These are phyloP conservation scores for Drosophila siamana DNA, from an alignment of 2,888 invertebrate species.

Conservation along the genomic window DNA sequence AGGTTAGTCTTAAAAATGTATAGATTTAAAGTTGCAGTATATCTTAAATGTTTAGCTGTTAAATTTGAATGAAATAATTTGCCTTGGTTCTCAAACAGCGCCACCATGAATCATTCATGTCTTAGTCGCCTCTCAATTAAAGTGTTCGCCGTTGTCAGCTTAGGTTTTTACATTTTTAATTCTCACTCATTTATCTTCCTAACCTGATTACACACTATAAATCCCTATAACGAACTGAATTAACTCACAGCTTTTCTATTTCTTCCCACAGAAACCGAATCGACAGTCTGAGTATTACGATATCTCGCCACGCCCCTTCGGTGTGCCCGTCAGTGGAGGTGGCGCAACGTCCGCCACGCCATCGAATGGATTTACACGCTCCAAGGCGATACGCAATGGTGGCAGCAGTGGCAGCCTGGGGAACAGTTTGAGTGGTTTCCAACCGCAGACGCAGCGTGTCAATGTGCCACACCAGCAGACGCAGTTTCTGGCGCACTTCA, in stretches of 20 bases:
- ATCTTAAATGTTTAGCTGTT: neutral
- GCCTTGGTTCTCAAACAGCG: too few relatives aligned
- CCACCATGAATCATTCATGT: too few relatives aligned
- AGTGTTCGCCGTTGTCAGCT: neutral
- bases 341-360: slow-evolving; percentile 51
- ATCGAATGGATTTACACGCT: slow-evolving; percentile 76
- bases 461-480: slow-evolving; percentile 85
- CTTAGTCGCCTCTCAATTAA: neutral
- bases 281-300: slow-evolving; percentile 84
- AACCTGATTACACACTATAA: slow-evolving; percentile 24
- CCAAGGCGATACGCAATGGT: slow-evolving; percentile 82
- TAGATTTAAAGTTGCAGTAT: too few relatives aligned
- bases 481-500: slow-evolving; percentile 84
- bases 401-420: slow-evolving; percentile 50
- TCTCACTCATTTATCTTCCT: slow-evolving; percentile 6
- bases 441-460: slow-evolving; percentile 76
- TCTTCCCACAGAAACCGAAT: slow-evolving; percentile 79
- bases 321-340: slow-evolving; percentile 62
- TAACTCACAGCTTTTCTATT: slow-evolving; percentile 28
- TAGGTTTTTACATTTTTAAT: neutral
- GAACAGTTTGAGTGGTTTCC: slow-evolving; percentile 65
- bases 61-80: neutral
- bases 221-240: slow-evolving; percentile 49
- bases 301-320: slow-evolving; percentile 85
- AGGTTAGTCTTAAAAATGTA: too few relatives aligned